Conservation (phyloP, 1,140 invertebrate species). For the Trigoniulus corallinus region DNA sequence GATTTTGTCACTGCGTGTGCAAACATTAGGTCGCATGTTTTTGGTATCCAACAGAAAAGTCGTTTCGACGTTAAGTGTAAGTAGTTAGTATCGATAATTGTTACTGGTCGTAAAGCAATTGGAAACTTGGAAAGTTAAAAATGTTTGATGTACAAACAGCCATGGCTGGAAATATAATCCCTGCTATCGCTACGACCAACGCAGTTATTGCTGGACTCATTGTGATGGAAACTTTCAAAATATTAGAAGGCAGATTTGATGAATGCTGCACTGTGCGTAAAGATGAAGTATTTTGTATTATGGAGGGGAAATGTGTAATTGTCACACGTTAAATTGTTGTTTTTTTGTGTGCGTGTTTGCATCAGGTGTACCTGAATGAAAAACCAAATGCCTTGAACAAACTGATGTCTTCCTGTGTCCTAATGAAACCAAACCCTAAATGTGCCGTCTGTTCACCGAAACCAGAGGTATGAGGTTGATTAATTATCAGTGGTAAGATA, state of each 20-base stretch:
- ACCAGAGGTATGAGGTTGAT: slow-evolving; percentile 17
- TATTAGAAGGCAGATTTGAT: slow-evolving; percentile 50
- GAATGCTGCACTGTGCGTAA: slow-evolving; percentile 60
- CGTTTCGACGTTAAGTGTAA: slow-evolving; percentile 92
- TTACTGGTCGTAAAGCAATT: neutral
- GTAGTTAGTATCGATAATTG: slow-evolving; percentile 17
- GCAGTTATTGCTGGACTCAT: slow-evolving; percentile 90
- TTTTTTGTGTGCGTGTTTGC: too few species aligned
- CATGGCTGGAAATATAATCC: slow-evolving; percentile 95
- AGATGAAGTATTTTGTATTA: slow-evolving; percentile 14
- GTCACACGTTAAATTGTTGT: neutral
- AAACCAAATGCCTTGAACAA: slow-evolving; percentile 34
- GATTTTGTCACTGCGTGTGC: slow-evolving; percentile 91
- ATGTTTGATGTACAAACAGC: slow-evolving; percentile 36
- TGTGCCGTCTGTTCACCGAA: slow-evolving; percentile 39
- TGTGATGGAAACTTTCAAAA: slow-evolving; percentile 68
- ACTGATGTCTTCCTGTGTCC: slow-evolving; percentile 32
- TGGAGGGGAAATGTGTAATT: too few species aligned
- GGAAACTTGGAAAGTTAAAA: neutral
- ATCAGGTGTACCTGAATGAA: slow-evolving; percentile 33
- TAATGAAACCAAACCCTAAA: slow-evolving; percentile 38
- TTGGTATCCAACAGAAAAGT: slow-evolving; percentile 71
- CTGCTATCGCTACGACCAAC: slow-evolving; percentile 96
- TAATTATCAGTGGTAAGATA: neutral
- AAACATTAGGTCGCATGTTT: slow-evolving; percentile 83